Base-by-base conservation (phyloP, 2,888 invertebrate genomes). In the Meiosimyza decipiens region DNA sequence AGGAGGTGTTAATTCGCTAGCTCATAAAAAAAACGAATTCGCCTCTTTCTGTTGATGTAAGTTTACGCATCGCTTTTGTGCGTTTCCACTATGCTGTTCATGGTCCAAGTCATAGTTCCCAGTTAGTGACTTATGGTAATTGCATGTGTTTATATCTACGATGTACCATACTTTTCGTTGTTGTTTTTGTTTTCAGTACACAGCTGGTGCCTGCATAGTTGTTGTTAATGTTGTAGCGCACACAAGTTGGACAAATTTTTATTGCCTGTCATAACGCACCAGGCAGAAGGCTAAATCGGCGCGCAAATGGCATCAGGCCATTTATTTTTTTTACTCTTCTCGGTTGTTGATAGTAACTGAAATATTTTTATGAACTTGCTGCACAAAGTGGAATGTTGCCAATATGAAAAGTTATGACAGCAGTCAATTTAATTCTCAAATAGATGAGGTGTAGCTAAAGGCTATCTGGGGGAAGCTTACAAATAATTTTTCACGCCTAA, bases 51-150 rank as follows among this genome's bases (percentile, higher is more conserved):
- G 51, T 22, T 40, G 40, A 2, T 40, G 40, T 40, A 40, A 40
- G 6, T 40, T 40, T 9, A 40, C 9, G 40, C 40, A 40, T 1
- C 40, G 40, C 28, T 28, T 28, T 28, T 28, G 28, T 7, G 9
- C 40, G 40, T 40, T 40, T 40, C 40, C 40, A 4, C 40, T 40
- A 40, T 40, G 40, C 9, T 40, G 40, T 40, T 9, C 9, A 40
- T 40, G 40, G 40, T 40, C 40, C 40, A 6, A 40, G 28, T 4
- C 28, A 28, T 28, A 28, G 28, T 28, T 28, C 28, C 7, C 40
- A 47, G 70, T 62, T 40, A 54, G 70, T 63, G 63, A 70, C 70
- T 70, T 70, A 70, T 70, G 62, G 63, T 55, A 13, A 63, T 52
- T 62, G 70, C n/a, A 52, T 13, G 40, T 9, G 40, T 50, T 13